Percentiles rank a stretch among this genome's conserved stretches.
These are phyloP conservation scores for Sycophila sp. DNA, from an alignment of 1,140 invertebrate genomes.

Conservation along the genomic window DNA sequence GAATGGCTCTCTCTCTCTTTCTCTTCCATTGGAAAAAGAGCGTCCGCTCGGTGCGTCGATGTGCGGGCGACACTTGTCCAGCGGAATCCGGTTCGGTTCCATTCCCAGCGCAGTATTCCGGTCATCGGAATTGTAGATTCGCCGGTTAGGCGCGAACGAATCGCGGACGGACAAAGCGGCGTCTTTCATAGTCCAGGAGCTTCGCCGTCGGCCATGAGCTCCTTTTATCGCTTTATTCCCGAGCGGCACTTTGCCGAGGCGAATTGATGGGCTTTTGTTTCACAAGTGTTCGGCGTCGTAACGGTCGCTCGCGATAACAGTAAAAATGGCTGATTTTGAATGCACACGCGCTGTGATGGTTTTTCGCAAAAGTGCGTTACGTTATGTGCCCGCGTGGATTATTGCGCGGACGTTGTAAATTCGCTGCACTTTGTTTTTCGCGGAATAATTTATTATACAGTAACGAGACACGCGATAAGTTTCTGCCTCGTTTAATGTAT, in stretches of 20 bases:
- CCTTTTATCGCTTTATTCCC: slow-evolving; percentile 5
- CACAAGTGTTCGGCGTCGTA: not conserved
- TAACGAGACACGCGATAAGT: too few relatives aligned
- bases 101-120: not conserved
- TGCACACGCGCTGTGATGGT: not conserved
- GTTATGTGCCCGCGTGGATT: too few relatives aligned
- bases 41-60: not conserved
- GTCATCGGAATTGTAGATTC: slow-evolving; percentile 25
- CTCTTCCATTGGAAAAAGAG: not conserved
- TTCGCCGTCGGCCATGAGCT: not conserved
- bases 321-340: too few relatives aligned
- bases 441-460: too few relatives aligned
- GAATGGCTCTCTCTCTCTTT: not conserved
- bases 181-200: not conserved
- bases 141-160: not conserved
- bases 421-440: too few relatives aligned
- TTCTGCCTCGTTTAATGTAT: too few relatives aligned
- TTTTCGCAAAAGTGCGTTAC: not conserved
- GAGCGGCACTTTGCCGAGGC: slow-evolving; percentile 1
- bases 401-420: too few relatives aligned
- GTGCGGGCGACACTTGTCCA: not conserved
- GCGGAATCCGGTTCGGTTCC: slow-evolving; percentile 23
- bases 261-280: slow-evolving; percentile 6
- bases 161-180: not conserved
- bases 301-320: not conserved